Evolutionary conservation across 2,797 vertebrate genomes (phyloP).

Genomic region (Glossophaga mutica): DNA sequence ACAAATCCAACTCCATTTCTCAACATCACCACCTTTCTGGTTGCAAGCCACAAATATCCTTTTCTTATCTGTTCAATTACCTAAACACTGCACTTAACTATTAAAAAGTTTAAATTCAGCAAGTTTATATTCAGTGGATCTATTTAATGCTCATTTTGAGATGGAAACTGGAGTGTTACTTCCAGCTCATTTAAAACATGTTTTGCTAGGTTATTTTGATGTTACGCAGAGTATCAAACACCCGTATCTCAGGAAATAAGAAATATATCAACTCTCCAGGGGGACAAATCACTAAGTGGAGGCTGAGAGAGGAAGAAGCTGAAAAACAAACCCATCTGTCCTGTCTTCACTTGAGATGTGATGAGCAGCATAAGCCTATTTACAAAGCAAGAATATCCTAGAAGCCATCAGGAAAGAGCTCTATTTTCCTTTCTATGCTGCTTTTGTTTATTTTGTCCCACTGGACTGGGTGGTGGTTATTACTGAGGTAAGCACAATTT

Average conservation of each 20-base stretch:
- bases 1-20: background rate
- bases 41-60: background rate
- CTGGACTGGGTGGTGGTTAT: background rate
- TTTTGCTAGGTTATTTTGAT: background rate
- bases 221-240: background rate
- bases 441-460: background rate
- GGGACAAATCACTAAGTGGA: background rate
- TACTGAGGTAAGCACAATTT: background rate
- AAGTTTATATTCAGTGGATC: background rate
- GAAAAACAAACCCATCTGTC: background rate
- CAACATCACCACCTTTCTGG: background rate
- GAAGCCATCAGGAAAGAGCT: background rate
- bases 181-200: background rate
- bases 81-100: background rate
- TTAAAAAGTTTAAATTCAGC: background rate
- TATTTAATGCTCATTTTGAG: background rate
- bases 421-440: background rate
- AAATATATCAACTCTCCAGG: background rate
- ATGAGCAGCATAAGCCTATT: background rate
- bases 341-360: background rate
- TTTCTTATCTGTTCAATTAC: background rate
- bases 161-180: background rate
- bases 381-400: background rate
- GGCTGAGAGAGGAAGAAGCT: background rate
- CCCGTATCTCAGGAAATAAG: background rate